Base-by-base conservation (phyloP, 2,888 invertebrate species). In the Mythimna pallens region DNA sequence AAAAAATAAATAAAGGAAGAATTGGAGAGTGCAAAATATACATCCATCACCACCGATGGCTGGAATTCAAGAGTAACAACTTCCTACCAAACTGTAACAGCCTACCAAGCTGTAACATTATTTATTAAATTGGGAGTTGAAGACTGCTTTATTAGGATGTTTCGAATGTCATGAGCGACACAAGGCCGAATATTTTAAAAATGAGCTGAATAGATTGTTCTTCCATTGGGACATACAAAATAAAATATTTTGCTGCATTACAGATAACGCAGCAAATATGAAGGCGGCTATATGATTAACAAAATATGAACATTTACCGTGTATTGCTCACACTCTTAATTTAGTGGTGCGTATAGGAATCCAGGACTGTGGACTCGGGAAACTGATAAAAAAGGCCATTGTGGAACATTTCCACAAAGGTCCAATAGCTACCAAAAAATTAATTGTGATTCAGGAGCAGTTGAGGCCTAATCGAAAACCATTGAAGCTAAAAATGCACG, bases 141-240 rank as follows among this genome's bases (percentile, higher is more conserved):
- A 54, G 22, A 22, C 54, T 1, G 54, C 54, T 5, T 54, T 54
- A 54, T 54, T 54, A 54, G 54, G 22, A 3, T 54, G 54, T 54
- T 54, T 54, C 22, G 54, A 54, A 54, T 54, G 54, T 54, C 54
- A 22, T 22, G 54, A 54, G 54, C 54, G 54, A 54, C 54, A 54
- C 54, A 54, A 22, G 54, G 54, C 54, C 54, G 54, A 54, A 22
- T 22, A 54, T 22, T 22, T 54, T 22, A 54, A 54, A 5, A 22
- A 22, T 54, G 22, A 54, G 12, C 54, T 54, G 54, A 0, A 54
- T 54, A 54, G 5, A 12, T 54, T 54, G 22, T 25, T 25, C 25
- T 25, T 25, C 2, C 25, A 25, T 25, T 25, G 25, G 25, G 3
- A 3, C 3, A 25, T 25, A 4, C 22, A 22, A 55, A 4, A 55